These are phyloP conservation scores for Drosophila mimetica DNA, from an alignment of 2,888 invertebrate species.

Conservation along the genomic window DNA sequence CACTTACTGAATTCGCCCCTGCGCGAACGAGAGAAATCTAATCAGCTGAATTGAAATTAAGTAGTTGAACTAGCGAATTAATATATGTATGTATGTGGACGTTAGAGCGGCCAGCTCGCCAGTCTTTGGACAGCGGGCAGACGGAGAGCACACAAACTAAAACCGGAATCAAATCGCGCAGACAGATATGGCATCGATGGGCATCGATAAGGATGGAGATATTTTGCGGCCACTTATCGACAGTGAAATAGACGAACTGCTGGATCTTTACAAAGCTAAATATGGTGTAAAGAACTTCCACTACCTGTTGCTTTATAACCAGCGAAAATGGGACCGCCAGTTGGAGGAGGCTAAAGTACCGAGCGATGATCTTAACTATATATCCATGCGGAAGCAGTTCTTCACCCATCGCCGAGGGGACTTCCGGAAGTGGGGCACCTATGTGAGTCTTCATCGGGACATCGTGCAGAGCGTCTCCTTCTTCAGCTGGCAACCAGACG, in stretches of 20 bases:
- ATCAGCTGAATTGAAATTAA: slow-evolving; percentile 57
- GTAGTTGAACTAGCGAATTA: slow-evolving; percentile 16
- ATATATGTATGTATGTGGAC: too few species aligned
- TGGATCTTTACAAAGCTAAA: slow-evolving; percentile 67
- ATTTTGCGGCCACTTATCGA: slow-evolving; percentile 73
- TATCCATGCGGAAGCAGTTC: slow-evolving; percentile 73
- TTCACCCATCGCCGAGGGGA: slow-evolving; percentile 72
- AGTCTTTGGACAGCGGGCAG: slow-evolving; percentile 28
- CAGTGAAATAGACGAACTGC: slow-evolving; percentile 70
- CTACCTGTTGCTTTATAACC: slow-evolving; percentile 78
- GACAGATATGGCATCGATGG: slow-evolving; percentile 38
- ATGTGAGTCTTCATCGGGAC: slow-evolving; percentile 78
- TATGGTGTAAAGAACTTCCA: slow-evolving; percentile 72
- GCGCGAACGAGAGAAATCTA: slow-evolving; percentile 60
- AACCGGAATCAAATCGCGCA: neutral
- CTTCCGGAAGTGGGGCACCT: slow-evolving; percentile 76
- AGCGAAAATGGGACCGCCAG: slow-evolving; percentile 78
- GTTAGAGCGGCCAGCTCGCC: neutral
- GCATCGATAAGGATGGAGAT: slow-evolving; percentile 63
- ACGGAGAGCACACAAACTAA: slow-evolving; percentile 10
- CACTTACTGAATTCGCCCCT: slow-evolving; percentile 11
- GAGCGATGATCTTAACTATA: slow-evolving; percentile 25
- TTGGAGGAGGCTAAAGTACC: slow-evolving; percentile 45
- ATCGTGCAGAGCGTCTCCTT: slow-evolving; percentile 78
- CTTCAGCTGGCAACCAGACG: slow-evolving; percentile 71